Evolutionary conservation across 2,113 vertebrate species (phyloP).

Genomic region (Bettongia penicillata): DNA sequence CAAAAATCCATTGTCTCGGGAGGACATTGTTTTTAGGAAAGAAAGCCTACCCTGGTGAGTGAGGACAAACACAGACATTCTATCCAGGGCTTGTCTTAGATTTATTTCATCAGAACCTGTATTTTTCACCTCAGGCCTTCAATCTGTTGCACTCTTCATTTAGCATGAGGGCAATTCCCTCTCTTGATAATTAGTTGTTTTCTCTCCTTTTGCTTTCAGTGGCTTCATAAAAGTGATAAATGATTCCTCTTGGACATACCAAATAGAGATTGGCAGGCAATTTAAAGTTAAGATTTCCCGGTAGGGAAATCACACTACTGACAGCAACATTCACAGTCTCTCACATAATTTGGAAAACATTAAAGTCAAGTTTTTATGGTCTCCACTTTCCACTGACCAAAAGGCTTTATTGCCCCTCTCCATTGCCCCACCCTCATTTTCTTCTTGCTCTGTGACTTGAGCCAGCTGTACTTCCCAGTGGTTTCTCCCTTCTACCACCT

Average conservation of each 20-base stretch:
- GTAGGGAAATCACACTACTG: conserved; percentile 54
- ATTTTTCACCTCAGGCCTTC: conserved; percentile 69
- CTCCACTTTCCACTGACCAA: not conserved
- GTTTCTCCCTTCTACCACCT: not conserved
- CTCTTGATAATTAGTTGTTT: conserved; percentile 75
- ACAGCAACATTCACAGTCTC: conserved; percentile 37
- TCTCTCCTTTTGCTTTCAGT: conserved; percentile 70
- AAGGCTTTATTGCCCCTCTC: conserved; percentile 17
- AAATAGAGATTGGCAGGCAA: conserved; percentile 56
- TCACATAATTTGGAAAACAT: conserved; percentile 30
- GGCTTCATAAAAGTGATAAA: conserved; percentile 80
- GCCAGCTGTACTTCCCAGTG: not conserved
- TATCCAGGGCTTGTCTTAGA: not conserved
- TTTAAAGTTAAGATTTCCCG: conserved; percentile 73
- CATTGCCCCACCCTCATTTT: not conserved
- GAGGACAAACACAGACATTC: not conserved
- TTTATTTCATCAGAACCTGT: conserved; percentile 55
- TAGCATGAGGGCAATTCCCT: conserved; percentile 70
- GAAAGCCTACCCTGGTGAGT: not conserved
- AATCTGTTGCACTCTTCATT: conserved; percentile 49
- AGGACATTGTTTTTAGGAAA: not conserved
- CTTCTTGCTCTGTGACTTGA: not conserved
- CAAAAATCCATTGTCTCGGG: not conserved
- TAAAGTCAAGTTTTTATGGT: conserved; percentile 55
- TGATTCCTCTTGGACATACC: conserved; percentile 69